These are phyloP conservation scores for Diadophis punctatus DNA, from an alignment of 2,113 vertebrate genomes.

Conservation along the genomic window DNA sequence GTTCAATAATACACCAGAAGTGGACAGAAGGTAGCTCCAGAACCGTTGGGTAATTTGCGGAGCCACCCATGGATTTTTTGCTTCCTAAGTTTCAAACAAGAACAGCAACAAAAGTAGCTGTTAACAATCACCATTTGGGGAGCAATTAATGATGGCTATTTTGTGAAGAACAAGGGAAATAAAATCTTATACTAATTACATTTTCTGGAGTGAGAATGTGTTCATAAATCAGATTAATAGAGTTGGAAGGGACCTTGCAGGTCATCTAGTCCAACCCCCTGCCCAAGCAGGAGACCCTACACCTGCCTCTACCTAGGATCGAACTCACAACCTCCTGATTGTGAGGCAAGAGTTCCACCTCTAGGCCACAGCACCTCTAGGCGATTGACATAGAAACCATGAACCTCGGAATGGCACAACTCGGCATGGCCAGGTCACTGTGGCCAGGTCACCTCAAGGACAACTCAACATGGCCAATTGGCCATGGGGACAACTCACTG, in stretches of 20 bases:
- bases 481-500: not conserved
- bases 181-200: not conserved
- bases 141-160: not conserved
- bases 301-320: no score
- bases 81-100: not conserved
- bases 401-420: not conserved
- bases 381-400: not conserved
- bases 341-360: no score
- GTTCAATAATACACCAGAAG: not conserved
- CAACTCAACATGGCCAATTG: not conserved
- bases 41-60: not conserved
- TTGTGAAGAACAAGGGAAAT: not conserved
- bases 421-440: not conserved
- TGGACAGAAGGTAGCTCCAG: not conserved
- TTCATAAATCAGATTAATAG: no score
- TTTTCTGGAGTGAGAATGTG: not conserved
- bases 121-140: not conserved
- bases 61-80: not conserved
- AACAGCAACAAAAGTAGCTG: not conserved
- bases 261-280: no score
- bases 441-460: not conserved
- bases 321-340: no score
- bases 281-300: no score
- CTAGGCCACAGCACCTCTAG: no score
- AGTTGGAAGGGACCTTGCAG: no score